Evolutionary conservation across 2,888 invertebrate species (phyloP), one percentile per base, ranked within the genome.

Genomic region (Drosophila silvestris): DNA sequence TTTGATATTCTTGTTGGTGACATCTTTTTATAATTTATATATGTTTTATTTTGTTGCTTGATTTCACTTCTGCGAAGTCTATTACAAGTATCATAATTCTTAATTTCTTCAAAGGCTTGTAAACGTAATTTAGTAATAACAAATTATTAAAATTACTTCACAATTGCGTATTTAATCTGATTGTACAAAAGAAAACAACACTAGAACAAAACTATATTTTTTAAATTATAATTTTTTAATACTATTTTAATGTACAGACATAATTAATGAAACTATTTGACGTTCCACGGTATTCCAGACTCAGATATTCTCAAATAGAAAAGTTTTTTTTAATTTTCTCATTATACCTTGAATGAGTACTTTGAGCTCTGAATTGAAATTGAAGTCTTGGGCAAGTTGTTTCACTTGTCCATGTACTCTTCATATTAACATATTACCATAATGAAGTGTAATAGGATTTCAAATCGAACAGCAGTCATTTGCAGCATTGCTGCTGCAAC

Each of bases 361-460:
- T 57, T 57, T 69, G 39, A 54, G 54, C 19, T 58, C 19, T 26
- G 32, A 16, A 26, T 44, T 47, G 50, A 60, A 72, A 58, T 28
- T 41, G 30, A 59, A 52, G 12, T 37, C 10, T 9, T 28, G 28
- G 10, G 7, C 52, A 50, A 52, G 57, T 14, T 12, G 44, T 33
- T 56, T 16, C 26, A n/a, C 12, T 37, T 56, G 50, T 59, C 51
- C 16, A 51, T 50, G 19, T n/a, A 53, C 51, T 62, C 37, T 19
- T 33, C 19, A 47, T 28, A 59, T 50, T 32, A 65, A 71, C 22
- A 44, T 22, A 66, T 74, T 71, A 58, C 60, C 57, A 47, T 75
- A 71, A 79, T 75, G 68, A 79, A 70, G 71, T 70, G 68, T 32
- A 61, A 66, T 53, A 51, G 32, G 68, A 68, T 53, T 28, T 22